Percentiles rank a stretch among this genome's conserved stretches.
phyloP scores from a whole-genome alignment of 2,888 invertebrate genomes.

The Chelonus formosanus region DNA sequence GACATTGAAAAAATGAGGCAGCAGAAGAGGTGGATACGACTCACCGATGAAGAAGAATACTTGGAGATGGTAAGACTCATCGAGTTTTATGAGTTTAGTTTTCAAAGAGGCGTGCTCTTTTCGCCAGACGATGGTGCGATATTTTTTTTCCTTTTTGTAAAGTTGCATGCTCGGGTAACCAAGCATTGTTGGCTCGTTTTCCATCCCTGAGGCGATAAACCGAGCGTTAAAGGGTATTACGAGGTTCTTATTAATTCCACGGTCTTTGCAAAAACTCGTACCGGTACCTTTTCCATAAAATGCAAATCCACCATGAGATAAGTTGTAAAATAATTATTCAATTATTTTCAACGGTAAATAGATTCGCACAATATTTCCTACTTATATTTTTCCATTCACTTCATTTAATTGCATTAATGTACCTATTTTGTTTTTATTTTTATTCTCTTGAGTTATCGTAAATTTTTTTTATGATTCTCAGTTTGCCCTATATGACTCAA shows the following conservation, averaged over 20 bases:
- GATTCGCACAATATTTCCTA: background rate
- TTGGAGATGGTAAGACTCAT: slow-evolving; percentile 44
- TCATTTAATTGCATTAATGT: no score
- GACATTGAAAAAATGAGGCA: slow-evolving; percentile 45
- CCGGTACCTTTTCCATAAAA: slow-evolving; percentile 11
- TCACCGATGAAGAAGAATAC: slow-evolving; percentile 25
- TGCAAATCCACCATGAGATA: slow-evolving; percentile 6
- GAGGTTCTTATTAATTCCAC: slow-evolving; percentile 31
- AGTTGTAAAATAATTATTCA: slow-evolving; percentile 20
- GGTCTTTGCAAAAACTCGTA: background rate
- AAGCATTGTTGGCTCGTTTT: slow-evolving; percentile 37
- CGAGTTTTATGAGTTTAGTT: slow-evolving; percentile 50
- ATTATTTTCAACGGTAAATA: slow-evolving; percentile 11
- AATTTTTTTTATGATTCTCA: slow-evolving; percentile 7
- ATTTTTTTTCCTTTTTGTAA: slow-evolving; percentile 34
- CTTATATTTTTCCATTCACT: background rate
- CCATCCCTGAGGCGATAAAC: slow-evolving; percentile 38
- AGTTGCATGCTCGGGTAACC: slow-evolving; percentile 29
- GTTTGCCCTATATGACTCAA: slow-evolving; percentile 18
- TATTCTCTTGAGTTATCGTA: background rate
- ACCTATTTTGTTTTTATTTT: no score
- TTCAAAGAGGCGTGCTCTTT: slow-evolving; percentile 43
- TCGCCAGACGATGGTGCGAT: slow-evolving; percentile 40
- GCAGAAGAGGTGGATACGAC: slow-evolving; percentile 1
- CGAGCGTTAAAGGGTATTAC: slow-evolving; percentile 37